Percentiles rank a stretch among this genome's conserved stretches.
Evolutionary conservation across 2,113 vertebrate genomes (phyloP).

Genomic region (Propithecus coquereli): DNA sequence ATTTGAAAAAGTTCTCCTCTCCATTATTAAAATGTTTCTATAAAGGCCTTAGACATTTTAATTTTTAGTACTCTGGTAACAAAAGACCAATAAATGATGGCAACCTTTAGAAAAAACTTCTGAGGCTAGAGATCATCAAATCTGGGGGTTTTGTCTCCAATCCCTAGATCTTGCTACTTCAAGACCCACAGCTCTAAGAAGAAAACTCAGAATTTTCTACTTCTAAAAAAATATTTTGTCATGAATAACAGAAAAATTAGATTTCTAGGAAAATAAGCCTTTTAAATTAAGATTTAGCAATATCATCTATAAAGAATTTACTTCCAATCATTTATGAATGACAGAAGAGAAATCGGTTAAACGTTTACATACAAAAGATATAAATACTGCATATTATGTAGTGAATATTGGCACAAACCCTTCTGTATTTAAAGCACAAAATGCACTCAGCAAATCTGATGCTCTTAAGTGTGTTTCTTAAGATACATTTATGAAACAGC

Average conservation of each 20-base stretch:
- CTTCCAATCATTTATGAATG: constrained; percentile 56
- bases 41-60: neutral
- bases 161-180: neutral
- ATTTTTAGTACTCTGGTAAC: neutral
- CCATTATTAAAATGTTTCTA: neutral
- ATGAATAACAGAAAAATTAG: constrained; percentile 56
- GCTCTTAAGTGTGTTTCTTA: neutral
- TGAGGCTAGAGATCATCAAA: neutral
- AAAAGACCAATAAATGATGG: neutral
- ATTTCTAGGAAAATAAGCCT: constrained; percentile 50
- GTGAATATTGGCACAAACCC: constrained; percentile 77
- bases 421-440: constrained; percentile 79
- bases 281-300: constrained; percentile 77
- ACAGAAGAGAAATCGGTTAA: constrained; percentile 45
- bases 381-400: constrained; percentile 79
- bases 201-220: neutral
- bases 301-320: constrained; percentile 50
- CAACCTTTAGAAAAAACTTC: neutral
- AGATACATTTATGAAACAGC: neutral
- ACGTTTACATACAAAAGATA: constrained; percentile 69
- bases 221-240: constrained; percentile 29
- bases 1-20: neutral
- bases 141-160: neutral
- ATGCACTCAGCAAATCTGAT: constrained; percentile 62
- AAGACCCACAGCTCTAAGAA: constrained; percentile 4